Evolutionary conservation across 2,888 invertebrate genomes (phyloP).

Genomic region (Drosophila putrida): DNA sequence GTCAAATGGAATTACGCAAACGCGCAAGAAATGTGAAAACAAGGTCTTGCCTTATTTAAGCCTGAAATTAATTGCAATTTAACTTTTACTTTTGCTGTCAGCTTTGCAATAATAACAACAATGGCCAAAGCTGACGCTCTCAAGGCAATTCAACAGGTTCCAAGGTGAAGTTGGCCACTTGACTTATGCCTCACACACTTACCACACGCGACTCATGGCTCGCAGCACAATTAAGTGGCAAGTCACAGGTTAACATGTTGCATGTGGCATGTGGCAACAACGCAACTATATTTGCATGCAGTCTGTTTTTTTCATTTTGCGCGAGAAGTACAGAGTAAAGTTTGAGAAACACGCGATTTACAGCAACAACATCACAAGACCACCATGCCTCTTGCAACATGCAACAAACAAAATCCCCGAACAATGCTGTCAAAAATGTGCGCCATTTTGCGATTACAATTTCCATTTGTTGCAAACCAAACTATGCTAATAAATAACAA

Average conservation of each 20-base stretch:
- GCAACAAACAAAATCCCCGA: conserved; percentile 11
- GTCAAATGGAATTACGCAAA: conserved; percentile 51
- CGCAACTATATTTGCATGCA: conserved; percentile 50
- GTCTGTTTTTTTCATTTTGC: conserved; percentile 51
- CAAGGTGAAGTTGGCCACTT: conserved; percentile 69
- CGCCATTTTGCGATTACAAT: conserved; percentile 34
- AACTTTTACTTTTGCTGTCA: conserved; percentile 24
- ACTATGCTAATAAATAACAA: conserved; percentile 59
- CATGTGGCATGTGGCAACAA: conserved; percentile 47
- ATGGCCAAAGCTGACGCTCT: conserved; percentile 3
- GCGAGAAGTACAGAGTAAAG: conserved; percentile 63
- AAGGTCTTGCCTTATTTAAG: conserved; percentile 52
- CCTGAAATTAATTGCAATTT: conserved; percentile 65
- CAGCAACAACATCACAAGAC: not conserved
- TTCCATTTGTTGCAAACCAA: conserved; percentile 32
- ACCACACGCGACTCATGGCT: conserved; percentile 3
- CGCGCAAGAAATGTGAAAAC: conserved; percentile 29
- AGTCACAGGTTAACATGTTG: conserved; percentile 66
- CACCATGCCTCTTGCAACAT: conserved; percentile 4
- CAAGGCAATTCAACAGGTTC: conserved; percentile 70
- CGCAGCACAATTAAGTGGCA: conserved; percentile 46
- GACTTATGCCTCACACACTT: conserved; percentile 19
- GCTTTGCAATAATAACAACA: not conserved
- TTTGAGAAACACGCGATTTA: conserved; percentile 32
- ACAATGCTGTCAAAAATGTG: conserved; percentile 62